phyloP scores from a whole-genome alignment of 2,797 vertebrate species.

The Platalea minor region DNA sequence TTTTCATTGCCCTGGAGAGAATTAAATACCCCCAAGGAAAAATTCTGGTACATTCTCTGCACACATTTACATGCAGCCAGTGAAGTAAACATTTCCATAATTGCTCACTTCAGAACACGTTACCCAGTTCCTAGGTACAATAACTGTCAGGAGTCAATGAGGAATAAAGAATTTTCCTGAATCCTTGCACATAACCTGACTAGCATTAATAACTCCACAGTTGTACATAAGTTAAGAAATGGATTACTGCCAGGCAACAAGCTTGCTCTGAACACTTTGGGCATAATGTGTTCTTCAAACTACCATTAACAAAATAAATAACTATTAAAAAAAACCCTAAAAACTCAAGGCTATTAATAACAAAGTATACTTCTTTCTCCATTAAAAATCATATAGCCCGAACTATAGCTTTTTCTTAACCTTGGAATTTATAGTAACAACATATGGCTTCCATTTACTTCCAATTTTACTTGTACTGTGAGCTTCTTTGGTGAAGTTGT shows the following conservation, averaged over 20 bases:
- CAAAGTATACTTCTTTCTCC: constrained; percentile 48
- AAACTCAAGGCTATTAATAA: constrained; percentile 67
- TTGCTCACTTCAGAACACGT: constrained; percentile 94
- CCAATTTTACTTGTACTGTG: constrained; percentile 77
- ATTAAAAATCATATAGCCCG: constrained; percentile 49
- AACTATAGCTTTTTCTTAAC: constrained; percentile 65
- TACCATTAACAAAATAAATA: constrained; percentile 74
- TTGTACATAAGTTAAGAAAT: constrained; percentile 81
- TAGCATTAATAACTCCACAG: constrained; percentile 83
- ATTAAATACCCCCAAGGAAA: constrained; percentile 87
- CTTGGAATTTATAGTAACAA: constrained; percentile 74
- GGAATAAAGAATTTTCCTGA: constrained; percentile 90
- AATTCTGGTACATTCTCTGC: constrained; percentile 84
- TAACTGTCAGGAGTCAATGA: constrained; percentile 87
- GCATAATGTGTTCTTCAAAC: constrained; percentile 59
- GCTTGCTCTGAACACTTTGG: constrained; percentile 76
- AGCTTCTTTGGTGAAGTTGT: constrained; percentile 81
- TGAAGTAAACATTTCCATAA: constrained; percentile 96
- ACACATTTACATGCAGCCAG: constrained; percentile 87
- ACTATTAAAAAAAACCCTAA: background rate
- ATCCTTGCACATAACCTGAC: constrained; percentile 85
- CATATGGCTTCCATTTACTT: constrained; percentile 83
- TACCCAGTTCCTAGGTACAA: constrained; percentile 90
- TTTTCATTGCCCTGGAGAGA: constrained; percentile 87
- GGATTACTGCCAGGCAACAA: constrained; percentile 86